Evolutionary conservation across 2,797 vertebrate genomes (phyloP).

Genomic region (Amphiprion clarkii): DNA sequence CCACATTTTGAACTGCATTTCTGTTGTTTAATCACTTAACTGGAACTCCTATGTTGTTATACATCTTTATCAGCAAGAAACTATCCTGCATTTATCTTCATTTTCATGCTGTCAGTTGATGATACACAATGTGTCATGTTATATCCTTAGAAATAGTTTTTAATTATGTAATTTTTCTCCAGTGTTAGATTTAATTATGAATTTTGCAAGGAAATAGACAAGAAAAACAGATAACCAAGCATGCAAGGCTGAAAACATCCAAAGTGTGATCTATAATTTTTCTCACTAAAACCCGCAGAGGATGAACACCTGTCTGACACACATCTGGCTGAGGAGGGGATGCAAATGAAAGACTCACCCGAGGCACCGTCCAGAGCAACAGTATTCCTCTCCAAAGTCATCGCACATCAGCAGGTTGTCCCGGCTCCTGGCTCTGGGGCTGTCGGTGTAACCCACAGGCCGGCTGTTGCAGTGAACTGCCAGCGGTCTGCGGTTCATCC

Average conservation of each 20-base stretch:
- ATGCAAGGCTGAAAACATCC: too few relatives aligned
- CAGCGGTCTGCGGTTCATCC: slow-evolving; percentile 81
- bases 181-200: too few relatives aligned
- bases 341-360: slow-evolving; percentile 69
- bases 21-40: not conserved
- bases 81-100: not conserved
- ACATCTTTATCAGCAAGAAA: not conserved
- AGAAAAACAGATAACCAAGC: too few relatives aligned
- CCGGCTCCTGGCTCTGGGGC: slow-evolving; percentile 75
- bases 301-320: slow-evolving; percentile 5
- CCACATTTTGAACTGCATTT: not conserved
- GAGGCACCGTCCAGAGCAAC: slow-evolving; percentile 75
- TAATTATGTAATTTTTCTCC: too few relatives aligned
- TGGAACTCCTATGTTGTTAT: not conserved
- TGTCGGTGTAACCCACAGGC: slow-evolving; percentile 49
- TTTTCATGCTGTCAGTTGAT: not conserved
- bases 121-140: not conserved
- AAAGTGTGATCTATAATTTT: too few relatives aligned
- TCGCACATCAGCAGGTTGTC: slow-evolving; percentile 82
- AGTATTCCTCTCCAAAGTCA: slow-evolving; percentile 80
- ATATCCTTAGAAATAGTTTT: not conserved
- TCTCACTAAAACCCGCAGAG: not conserved
- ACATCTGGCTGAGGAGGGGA: slow-evolving; percentile 4
- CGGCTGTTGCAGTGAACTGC: slow-evolving; percentile 54
- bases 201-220: too few relatives aligned